These are phyloP conservation scores for Xenus cinereus DNA, from an alignment of 2,113 vertebrate genomes.

Conservation along the genomic window DNA sequence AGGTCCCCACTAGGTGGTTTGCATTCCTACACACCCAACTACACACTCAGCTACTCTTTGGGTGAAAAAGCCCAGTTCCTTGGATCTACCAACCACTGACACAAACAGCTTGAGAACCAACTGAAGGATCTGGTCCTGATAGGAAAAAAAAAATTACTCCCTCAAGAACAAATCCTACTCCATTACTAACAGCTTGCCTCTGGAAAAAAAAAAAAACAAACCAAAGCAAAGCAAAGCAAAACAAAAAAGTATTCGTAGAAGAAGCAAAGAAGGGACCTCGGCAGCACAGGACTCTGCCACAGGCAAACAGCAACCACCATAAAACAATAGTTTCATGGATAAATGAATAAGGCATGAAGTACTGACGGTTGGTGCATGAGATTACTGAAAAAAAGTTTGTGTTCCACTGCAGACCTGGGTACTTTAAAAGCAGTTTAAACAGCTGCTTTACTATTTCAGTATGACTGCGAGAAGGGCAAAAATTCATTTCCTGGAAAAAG, in stretches of 20 bases:
- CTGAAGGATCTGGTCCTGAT: neutral
- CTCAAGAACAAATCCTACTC: neutral
- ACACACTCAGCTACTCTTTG: neutral
- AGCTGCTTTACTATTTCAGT: neutral
- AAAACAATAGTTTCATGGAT: neutral
- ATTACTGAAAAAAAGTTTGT: neutral
- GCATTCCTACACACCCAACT: neutral
- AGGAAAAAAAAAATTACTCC: neutral
- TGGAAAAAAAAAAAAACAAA: neutral
- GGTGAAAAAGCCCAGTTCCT: neutral
- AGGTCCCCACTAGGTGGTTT: neutral
- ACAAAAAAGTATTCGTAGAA: neutral
- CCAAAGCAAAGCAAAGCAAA: no score
- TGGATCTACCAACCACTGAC: neutral
- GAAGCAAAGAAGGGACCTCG: neutral
- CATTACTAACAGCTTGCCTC: neutral
- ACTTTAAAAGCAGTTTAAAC: neutral
- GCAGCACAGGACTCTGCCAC: neutral
- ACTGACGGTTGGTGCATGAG: rapidly evolving
- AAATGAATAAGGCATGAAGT: neutral
- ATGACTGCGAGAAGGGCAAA: neutral
- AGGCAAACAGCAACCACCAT: neutral
- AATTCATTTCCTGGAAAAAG: neutral
- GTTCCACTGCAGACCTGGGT: neutral
- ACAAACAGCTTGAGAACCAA: neutral